Conservation (phyloP, 2,797 vertebrate genomes). For the Paguma larvata region DNA sequence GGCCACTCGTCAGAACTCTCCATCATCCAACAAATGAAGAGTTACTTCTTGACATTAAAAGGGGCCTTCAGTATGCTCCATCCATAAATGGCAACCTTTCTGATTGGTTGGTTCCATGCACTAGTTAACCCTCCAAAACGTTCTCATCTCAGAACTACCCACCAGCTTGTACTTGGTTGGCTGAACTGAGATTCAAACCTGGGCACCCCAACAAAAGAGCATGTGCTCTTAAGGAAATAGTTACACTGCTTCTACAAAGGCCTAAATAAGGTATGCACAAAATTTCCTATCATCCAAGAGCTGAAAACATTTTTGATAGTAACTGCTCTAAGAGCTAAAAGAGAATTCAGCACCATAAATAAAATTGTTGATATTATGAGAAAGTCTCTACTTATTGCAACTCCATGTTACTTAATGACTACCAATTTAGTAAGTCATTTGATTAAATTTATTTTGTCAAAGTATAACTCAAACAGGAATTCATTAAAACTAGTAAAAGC, state of each 20-base stretch:
- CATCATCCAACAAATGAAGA: background rate
- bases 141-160: background rate
- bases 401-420: background rate
- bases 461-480: background rate
- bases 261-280: background rate
- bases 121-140: background rate
- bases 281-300: background rate
- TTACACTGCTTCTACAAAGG: background rate
- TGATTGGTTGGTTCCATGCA: background rate
- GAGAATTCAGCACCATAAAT: background rate
- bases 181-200: background rate
- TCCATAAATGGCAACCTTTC: background rate
- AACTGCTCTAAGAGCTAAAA: background rate
- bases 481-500: slow-evolving; percentile 33
- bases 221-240: background rate
- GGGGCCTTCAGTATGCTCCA: background rate
- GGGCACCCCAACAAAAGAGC: background rate
- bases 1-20: too few species aligned
- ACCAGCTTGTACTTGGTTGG: background rate
- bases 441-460: slow-evolving; percentile 26
- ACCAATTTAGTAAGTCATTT: slow-evolving; percentile 24
- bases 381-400: background rate
- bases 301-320: background rate
- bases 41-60: background rate
- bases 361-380: background rate